A percentile compares a stretch with the other conserved stretches of the same genome.
phyloP scores from a whole-genome alignment of 2,797 vertebrate species.

The Botia almorhae region DNA sequence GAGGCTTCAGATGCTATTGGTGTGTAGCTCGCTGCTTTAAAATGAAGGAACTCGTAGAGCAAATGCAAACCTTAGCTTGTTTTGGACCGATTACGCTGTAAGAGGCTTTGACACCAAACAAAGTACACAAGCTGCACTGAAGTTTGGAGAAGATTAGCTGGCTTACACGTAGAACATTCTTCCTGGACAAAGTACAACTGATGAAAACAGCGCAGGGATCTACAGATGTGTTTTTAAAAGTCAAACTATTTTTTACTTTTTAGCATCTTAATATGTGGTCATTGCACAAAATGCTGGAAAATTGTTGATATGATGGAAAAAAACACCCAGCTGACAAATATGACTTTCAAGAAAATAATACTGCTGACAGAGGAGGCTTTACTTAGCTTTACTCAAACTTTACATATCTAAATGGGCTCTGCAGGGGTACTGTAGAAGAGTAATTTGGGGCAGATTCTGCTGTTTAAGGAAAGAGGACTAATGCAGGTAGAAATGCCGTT shows the following conservation, averaged over 20 bases:
- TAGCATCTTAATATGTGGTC: neutral
- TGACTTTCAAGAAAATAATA: neutral
- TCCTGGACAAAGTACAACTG: too few species aligned
- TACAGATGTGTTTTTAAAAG: neutral
- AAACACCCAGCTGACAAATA: neutral
- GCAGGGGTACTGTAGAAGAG: neutral
- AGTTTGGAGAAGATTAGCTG: too few species aligned
- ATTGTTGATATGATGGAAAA: neutral
- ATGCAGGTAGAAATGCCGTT: constrained; percentile 61
- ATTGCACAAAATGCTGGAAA: neutral
- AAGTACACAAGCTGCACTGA: too few species aligned
- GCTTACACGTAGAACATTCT: too few species aligned
- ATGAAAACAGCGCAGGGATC: too few species aligned
- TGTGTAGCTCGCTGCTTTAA: constrained; percentile 39
- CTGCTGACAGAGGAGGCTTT: neutral
- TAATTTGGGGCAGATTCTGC: constrained; percentile 1
- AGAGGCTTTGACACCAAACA: too few species aligned
- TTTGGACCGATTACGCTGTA: neutral
- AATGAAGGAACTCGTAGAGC: constrained; percentile 24
- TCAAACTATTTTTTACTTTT: neutral
- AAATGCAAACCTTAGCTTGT: constrained; percentile 30
- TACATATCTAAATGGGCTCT: constrained; percentile 9
- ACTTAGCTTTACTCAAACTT: neutral
- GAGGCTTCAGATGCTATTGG: constrained; percentile 52
- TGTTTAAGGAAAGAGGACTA: constrained; percentile 31